phyloP scores from a whole-genome alignment of 2,888 invertebrate species.

The Pomacea canaliculata region DNA sequence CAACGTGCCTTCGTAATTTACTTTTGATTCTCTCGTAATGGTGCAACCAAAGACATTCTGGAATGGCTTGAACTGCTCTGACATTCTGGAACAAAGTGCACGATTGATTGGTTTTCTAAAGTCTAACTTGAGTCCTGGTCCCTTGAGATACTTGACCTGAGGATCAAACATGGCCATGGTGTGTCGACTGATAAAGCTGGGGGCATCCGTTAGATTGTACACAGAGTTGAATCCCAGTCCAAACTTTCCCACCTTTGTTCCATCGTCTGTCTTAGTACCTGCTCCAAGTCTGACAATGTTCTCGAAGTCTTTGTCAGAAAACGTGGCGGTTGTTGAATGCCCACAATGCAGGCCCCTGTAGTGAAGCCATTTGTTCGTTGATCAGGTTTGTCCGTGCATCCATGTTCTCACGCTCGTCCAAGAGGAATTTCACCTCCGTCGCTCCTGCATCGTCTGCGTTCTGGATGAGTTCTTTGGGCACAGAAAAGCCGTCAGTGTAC shows the following conservation, averaged over 20 bases:
- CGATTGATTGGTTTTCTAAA: constrained; percentile 33
- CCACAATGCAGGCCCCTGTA: constrained; percentile 67
- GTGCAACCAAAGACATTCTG: constrained; percentile 49
- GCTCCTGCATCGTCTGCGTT: constrained; percentile 64
- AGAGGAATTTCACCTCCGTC: constrained; percentile 47
- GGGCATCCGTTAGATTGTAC: constrained; percentile 65
- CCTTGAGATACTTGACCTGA: constrained; percentile 52
- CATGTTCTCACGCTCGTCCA: constrained; percentile 57
- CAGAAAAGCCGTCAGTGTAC: constrained; percentile 58
- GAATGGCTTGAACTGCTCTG: constrained; percentile 55
- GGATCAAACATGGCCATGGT: constrained; percentile 66
- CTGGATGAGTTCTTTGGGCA: constrained; percentile 60
- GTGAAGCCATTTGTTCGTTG: constrained; percentile 56
- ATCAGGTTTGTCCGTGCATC: constrained; percentile 48
- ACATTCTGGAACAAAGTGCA: constrained; percentile 33
- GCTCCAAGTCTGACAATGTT: constrained; percentile 62
- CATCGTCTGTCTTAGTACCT: constrained; percentile 57
- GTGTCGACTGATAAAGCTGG: constrained; percentile 61
- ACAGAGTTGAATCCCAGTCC: constrained; percentile 66
- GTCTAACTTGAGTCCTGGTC: constrained; percentile 47
- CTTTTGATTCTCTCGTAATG: constrained; percentile 6
- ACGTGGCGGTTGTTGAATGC: constrained; percentile 62
- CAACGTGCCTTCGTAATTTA: constrained; percentile 54
- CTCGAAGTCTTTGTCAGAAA: constrained; percentile 61
- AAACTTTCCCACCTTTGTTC: constrained; percentile 63